Evolutionary conservation across 2,888 invertebrate species (phyloP).

Genomic region (Hofmannophila pseudospretella): DNA sequence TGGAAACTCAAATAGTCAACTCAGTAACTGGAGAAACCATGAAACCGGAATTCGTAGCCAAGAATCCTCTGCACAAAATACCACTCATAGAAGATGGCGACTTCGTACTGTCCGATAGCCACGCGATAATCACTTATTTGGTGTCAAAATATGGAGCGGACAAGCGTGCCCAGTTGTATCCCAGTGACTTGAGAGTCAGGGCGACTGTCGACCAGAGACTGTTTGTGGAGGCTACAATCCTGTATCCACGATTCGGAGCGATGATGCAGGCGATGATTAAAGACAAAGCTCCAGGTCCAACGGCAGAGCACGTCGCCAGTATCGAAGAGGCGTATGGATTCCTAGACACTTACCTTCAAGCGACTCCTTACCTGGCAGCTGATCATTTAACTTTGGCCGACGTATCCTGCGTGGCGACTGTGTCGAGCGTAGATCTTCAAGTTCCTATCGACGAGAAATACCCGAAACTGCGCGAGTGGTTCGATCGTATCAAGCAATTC

Average conservation of each 20-base stretch:
- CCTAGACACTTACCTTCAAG: constrained; percentile 35
- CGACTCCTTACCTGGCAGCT: constrained; percentile 25
- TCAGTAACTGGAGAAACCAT: constrained; percentile 19
- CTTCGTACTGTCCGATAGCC: constrained; percentile 35
- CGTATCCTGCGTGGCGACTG: constrained; percentile 29
- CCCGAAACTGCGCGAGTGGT: constrained; percentile 29
- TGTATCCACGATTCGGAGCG: constrained; percentile 22
- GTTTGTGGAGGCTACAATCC: constrained; percentile 29
- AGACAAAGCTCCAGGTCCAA: constrained; percentile 16
- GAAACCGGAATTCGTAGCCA: constrained; percentile 32
- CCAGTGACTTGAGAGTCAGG: constrained; percentile 28
- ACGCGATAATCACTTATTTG: constrained; percentile 42
- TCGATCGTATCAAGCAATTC: constrained; percentile 21
- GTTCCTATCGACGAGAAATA: constrained; percentile 31
- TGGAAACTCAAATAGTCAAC: constrained; percentile 24
- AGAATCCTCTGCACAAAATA: constrained; percentile 37
- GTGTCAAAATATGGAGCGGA: constrained; percentile 42
- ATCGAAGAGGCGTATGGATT: constrained; percentile 31
- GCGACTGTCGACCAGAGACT: constrained; percentile 34
- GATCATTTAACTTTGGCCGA: constrained; percentile 39
- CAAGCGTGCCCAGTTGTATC: constrained; percentile 30
- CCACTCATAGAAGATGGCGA: constrained; percentile 44
- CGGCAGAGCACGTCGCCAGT: constrained; percentile 18
- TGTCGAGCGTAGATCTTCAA: constrained; percentile 26
- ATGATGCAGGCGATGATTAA: constrained; percentile 13